Base-by-base conservation (phyloP, 2,113 vertebrate genomes). In the Lates calcarifer region DNA sequence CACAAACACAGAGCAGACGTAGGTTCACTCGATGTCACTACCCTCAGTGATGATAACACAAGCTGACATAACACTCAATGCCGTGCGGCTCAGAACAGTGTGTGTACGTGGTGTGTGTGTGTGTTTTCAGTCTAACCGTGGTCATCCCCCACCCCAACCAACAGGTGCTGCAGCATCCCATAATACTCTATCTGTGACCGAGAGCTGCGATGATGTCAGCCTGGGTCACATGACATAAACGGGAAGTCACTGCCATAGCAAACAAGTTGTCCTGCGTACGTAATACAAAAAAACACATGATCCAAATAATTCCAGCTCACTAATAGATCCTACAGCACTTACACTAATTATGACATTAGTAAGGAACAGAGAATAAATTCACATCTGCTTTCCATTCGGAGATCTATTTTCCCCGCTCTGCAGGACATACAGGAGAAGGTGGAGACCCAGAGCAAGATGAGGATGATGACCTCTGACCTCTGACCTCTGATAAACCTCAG, bases 61-160 rank as follows among this genome's bases (percentile, higher is more conserved):
- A 88, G 61, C 78, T 85, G 90, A 90, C 86, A 89, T 45, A 77
- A 86, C 71, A 66, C 68, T 85, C 85, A 18, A 90, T 89, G 82
- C 79, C 26, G 63, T 83, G 82, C 74, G 75, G 73, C 45, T 81
- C 39, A 26, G 58, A 56, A 43, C 77, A n/a, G 67, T 70, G 71
- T 53, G 70, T 65, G 26, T 74, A 14, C 69, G 26, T 55, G 51
- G 7, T 68, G 63, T 71, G 64, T 75, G 58, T 35, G 62, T 69
- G 64, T 75, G 58, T 35, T 57, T 69, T 72, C 24, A 51, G 67
- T 51, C 53, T 35, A 47, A 74, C 49, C 57, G 51, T 37, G 55
- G 66, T 81, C 67, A 66, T 49, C 53, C 49, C 53, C 47, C 61
- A 35, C 65, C 28, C 55, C n/a, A 17, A 28, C 80, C 63, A 86